Evolutionary conservation across 2,113 vertebrate species (phyloP).

Genomic region (Excalfactoria chinensis): DNA sequence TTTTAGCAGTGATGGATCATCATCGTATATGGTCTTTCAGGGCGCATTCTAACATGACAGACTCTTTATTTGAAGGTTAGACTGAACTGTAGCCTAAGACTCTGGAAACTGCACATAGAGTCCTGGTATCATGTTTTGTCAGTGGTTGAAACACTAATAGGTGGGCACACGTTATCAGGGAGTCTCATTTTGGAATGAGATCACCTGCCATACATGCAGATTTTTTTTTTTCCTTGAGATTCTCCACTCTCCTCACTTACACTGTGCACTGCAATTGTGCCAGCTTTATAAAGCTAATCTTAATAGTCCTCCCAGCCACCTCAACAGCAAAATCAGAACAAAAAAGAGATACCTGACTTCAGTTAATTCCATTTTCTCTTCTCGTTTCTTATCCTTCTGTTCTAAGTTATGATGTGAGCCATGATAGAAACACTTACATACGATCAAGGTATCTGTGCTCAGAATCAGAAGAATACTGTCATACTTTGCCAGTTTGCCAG

Average conservation of each 20-base stretch:
- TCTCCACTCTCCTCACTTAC: not conserved
- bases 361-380: not conserved
- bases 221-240: not conserved
- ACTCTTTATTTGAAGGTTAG: not conserved
- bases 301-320: not conserved
- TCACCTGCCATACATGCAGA: not conserved
- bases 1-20: not conserved
- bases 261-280: fast-evolving
- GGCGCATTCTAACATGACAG: not conserved
- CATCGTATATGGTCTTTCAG: not conserved
- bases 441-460: slow-evolving; percentile 8
- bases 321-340: not conserved
- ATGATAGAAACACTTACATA: not conserved
- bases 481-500: slow-evolving; percentile 49
- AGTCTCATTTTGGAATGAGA: not conserved
- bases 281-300: not conserved
- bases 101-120: not conserved
- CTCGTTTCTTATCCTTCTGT: not conserved
- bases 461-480: slow-evolving; percentile 34
- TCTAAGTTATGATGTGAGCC: not conserved
- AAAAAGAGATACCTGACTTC: not conserved
- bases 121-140: not conserved
- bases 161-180: not conserved
- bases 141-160: not conserved
- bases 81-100: not conserved